Evolutionary conservation across 2,888 invertebrate species (phyloP).

Genomic region (Heteromyza rotundicornis): DNA sequence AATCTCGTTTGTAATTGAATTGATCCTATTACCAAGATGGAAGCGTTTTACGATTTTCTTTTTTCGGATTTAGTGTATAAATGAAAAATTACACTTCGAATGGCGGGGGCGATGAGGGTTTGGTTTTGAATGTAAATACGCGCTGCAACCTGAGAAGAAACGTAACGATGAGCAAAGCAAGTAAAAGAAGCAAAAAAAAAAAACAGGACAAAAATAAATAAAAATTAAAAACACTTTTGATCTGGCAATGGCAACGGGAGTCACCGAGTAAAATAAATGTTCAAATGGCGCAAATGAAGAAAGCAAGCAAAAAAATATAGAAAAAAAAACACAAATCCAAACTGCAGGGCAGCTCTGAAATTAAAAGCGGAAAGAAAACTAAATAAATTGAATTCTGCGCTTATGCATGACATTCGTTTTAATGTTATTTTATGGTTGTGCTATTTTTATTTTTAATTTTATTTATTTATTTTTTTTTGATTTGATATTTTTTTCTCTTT

Average conservation of each 20-base stretch:
- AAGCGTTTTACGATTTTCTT: conserved; percentile 34
- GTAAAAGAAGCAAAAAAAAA: neutral
- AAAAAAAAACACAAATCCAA: neutral
- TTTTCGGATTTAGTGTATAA: too few species aligned
- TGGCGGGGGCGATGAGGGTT: too few species aligned
- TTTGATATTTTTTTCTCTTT: neutral
- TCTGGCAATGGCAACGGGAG: neutral
- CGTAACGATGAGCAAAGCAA: neutral
- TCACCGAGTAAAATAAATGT: conserved; percentile 1
- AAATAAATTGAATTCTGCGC: conserved; percentile 48
- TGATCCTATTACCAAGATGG: conserved; percentile 50
- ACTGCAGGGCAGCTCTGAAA: neutral
- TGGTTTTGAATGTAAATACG: too few species aligned
- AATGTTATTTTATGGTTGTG: conserved; percentile 40
- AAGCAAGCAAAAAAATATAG: neutral
- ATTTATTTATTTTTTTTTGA: neutral
- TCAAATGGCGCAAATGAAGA: neutral
- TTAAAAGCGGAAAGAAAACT: conserved; percentile 25
- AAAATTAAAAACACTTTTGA: conserved; percentile 12
- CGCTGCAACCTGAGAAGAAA: too few species aligned
- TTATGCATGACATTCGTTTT: conserved; percentile 49
- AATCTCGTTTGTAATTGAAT: conserved; percentile 50
- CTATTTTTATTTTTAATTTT: neutral
- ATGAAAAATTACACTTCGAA: too few species aligned
- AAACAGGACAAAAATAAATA: conserved; percentile 14